Base-by-base conservation (phyloP, 2,113 vertebrate genomes). In the Alces alces region DNA sequence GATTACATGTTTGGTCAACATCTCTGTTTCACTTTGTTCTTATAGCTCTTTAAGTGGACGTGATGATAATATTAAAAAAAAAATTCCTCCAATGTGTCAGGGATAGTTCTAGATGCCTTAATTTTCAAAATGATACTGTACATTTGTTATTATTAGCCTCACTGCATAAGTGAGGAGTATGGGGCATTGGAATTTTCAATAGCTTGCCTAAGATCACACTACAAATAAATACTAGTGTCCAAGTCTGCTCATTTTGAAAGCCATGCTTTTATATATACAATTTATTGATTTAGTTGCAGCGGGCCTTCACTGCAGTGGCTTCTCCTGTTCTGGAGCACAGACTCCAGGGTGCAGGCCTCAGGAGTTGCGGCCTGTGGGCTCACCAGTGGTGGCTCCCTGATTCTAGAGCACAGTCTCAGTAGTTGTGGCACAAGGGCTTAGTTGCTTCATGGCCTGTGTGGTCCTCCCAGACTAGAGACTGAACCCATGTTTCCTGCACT, bases 351-450 rank as follows among this genome's bases (percentile, higher is more conserved):
- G 11, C 70, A 73, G 70, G n/a, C 66, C n/a, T 70, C 19, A 11
- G n/a, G 21, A 70, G 66, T 3, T 39, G n/a, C 0, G 2, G 64
- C 64, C 0, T n/a, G 33, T 36, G 64, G 64, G 21, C 21, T 25
- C 11, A 1, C n/a, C 5, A 7, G 70, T 43, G 36, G 21, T 6
- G 21, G 21, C 36, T 2, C 11, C 70, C 11, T 0, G 0, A 13
- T 73, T 43, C 36, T 23, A 13, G 70, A 73, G 11, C 36, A 25
- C 70, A 13, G 1, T 23, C 36, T 73, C 70, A 39, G 36, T 12
- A 25, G 70, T 3, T 73, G 21, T 25, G 70, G 70, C 10, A 39
- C 70, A 13, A 2, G 70, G 36, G 11, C 21, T 73, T 43, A 39
- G 70, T 73, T 73, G 70, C 36, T 25, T 39, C 70, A 43, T 13